Evolutionary conservation across 2,888 invertebrate genomes (phyloP).

Genomic region (Lasioglossum villosulum): DNA sequence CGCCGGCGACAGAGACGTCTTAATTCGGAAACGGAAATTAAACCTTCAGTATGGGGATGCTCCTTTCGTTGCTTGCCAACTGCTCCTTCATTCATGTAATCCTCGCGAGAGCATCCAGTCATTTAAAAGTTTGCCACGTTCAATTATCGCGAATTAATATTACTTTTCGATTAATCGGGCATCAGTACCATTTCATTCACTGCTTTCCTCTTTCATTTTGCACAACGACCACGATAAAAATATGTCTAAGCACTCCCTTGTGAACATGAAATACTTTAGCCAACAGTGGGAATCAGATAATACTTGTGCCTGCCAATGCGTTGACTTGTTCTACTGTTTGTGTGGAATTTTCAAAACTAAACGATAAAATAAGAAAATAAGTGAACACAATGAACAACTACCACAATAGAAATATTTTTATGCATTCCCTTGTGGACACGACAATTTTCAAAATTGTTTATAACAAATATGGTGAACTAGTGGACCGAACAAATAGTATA

Average conservation of each 20-base stretch:
- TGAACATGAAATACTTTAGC: no score
- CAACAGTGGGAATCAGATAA: no score
- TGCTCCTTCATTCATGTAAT: not conserved
- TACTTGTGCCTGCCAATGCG: no score
- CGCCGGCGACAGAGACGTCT: not conserved
- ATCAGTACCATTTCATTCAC: not conserved
- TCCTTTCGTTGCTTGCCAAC: not conserved
- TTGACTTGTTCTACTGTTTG: no score
- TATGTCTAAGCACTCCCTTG: no score
- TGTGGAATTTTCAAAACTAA: no score
- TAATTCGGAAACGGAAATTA: constrained; percentile 8
- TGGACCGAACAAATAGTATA: no score
- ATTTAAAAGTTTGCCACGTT: not conserved
- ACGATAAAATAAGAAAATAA: no score
- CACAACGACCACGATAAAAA: no score
- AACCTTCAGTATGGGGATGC: not conserved
- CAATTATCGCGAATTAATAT: not conserved
- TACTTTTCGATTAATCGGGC: not conserved
- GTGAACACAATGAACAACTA: no score
- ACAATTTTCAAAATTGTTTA: no score
- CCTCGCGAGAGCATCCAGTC: not conserved
- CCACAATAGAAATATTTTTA: not conserved
- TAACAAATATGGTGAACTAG: no score
- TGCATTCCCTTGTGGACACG: not conserved
- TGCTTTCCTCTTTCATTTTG: not conserved